Conservation (phyloP, 2,113 vertebrate species). For the Aspiorhynchus laticeps region DNA sequence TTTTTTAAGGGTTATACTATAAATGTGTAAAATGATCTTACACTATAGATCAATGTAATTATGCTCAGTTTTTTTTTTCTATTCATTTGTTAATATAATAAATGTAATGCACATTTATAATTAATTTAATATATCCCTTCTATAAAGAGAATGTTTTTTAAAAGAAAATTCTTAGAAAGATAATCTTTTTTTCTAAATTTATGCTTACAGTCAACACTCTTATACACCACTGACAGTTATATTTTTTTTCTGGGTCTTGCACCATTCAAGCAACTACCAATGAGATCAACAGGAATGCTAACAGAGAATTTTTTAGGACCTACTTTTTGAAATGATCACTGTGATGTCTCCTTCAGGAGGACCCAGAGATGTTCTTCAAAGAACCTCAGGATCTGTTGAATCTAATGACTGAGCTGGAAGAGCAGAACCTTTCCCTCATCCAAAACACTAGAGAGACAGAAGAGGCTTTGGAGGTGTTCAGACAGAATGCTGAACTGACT, state of each 20-base stretch:
- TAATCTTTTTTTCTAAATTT: too few species aligned
- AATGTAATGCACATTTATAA: neutral
- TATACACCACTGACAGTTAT: too few species aligned
- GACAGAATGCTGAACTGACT: slow-evolving; percentile 69
- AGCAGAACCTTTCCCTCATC: slow-evolving; percentile 87
- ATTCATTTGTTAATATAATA: neutral
- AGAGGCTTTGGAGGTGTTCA: slow-evolving; percentile 77
- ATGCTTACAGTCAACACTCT: too few species aligned
- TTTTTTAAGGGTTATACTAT: neutral
- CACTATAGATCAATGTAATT: neutral
- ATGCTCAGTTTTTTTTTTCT: neutral
- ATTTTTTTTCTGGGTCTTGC: neutral
- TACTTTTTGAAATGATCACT: slow-evolving; percentile 6
- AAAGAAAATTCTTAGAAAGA: neutral
- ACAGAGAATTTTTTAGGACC: neutral
- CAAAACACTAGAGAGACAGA: slow-evolving; percentile 83
- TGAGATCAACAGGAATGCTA: neutral
- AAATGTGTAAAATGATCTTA: neutral
- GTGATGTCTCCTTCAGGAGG: slow-evolving; percentile 67
- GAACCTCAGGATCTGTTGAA: slow-evolving; percentile 87
- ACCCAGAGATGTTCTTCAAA: slow-evolving; percentile 85
- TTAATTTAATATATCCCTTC: neutral
- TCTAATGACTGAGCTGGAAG: slow-evolving; percentile 81
- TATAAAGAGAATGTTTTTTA: neutral
- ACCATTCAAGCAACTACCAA: neutral